Evolutionary conservation across 2,888 invertebrate species (phyloP).

Genomic region (Caenorhabditis sp.): DNA sequence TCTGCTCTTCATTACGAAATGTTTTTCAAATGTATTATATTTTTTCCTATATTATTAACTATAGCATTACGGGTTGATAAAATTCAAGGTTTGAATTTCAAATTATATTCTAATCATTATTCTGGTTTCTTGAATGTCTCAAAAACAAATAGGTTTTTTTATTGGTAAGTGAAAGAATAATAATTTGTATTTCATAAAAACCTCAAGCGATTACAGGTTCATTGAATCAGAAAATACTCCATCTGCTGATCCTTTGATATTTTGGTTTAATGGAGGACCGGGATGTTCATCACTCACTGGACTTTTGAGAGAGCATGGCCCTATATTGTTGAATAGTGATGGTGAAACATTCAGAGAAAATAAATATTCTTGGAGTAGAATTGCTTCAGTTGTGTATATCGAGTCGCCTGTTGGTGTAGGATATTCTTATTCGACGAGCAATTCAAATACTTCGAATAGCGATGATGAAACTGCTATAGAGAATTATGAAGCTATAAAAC

Average conservation of each 20-base stretch:
- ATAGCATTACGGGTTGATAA: too few relatives aligned
- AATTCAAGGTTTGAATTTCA: conserved; percentile 59
- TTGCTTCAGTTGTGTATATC: conserved; percentile 74
- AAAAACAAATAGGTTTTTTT: conserved; percentile 70
- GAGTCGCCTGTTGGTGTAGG: conserved; percentile 76
- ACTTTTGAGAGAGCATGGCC: conserved; percentile 74
- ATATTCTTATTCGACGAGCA: conserved; percentile 74
- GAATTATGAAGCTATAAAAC: conserved; percentile 74
- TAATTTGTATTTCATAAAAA: background rate
- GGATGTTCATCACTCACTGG: conserved; percentile 74
- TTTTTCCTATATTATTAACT: too few relatives aligned
- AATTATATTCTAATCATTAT: conserved; percentile 65
- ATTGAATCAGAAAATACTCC: conserved; percentile 68
- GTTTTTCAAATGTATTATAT: too few relatives aligned
- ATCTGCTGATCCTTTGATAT: conserved; percentile 63
- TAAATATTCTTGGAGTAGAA: conserved; percentile 71
- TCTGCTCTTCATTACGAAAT: too few relatives aligned
- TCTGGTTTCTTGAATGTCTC: conserved; percentile 71
- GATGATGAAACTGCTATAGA: conserved; percentile 72
- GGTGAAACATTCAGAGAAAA: conserved; percentile 69
- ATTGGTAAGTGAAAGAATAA: conserved; percentile 73
- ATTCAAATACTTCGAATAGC: conserved; percentile 71
- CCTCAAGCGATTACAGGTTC: conserved; percentile 48
- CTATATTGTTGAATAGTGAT: conserved; percentile 70
- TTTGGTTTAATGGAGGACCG: conserved; percentile 72